A percentile compares a stretch with the other conserved stretches of the same genome.
Evolutionary conservation across 2,888 invertebrate species (phyloP).

Genomic region (Sisyra terminalis): DNA sequence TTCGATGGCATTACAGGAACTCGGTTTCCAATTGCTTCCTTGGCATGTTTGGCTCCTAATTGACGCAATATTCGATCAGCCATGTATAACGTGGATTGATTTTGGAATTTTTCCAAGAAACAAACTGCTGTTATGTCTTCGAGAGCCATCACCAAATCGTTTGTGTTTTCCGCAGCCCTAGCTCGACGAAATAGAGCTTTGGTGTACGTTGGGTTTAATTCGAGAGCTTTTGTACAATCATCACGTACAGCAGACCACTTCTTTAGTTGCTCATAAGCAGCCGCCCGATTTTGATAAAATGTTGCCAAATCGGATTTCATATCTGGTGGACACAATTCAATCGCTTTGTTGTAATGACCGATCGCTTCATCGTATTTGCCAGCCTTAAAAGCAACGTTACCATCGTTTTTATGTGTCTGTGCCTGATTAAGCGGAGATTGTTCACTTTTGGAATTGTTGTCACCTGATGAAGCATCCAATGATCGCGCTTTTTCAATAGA

Average conservation of each 20-base stretch:
- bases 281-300: slow-evolving; percentile 91
- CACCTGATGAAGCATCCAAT: slow-evolving; percentile 24
- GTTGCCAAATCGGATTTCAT: slow-evolving; percentile 64
- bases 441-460: slow-evolving; percentile 34
- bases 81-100: slow-evolving; percentile 59
- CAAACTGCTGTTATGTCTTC: slow-evolving; percentile 91
- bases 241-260: slow-evolving; percentile 70
- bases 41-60: slow-evolving; percentile 56
- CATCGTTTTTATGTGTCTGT: slow-evolving; percentile 67
- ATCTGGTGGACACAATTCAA: slow-evolving; percentile 68
- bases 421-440: slow-evolving; percentile 54
- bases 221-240: slow-evolving; percentile 74
- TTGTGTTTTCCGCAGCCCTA: slow-evolving; percentile 63
- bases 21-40: slow-evolving; percentile 51
- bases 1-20: slow-evolving; percentile 67
- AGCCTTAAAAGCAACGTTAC: slow-evolving; percentile 71
- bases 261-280: slow-evolving; percentile 82
- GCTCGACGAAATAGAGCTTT: slow-evolving; percentile 78
- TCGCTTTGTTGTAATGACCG: slow-evolving; percentile 77
- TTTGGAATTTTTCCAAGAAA: slow-evolving; percentile 76
- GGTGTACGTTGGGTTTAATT: slow-evolving; percentile 68
- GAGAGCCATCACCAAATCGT: slow-evolving; percentile 62
- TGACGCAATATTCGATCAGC: slow-evolving; percentile 82
- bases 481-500: slow-evolving; percentile 40
- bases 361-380: slow-evolving; percentile 88